These are phyloP conservation scores for Autographa pulchrina DNA, from an alignment of 2,888 invertebrate genomes.

Conservation along the genomic window DNA sequence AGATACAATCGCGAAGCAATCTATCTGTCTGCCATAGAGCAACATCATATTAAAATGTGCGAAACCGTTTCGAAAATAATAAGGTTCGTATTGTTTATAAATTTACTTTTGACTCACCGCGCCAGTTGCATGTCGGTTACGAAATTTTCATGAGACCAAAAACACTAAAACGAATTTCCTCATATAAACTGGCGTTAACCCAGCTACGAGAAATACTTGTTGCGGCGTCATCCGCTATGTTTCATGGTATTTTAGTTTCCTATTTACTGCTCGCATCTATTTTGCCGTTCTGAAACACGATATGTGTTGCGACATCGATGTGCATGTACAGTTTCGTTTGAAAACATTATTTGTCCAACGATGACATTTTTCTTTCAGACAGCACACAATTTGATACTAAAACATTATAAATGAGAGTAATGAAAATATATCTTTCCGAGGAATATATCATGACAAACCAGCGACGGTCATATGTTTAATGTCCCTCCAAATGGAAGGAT, in stretches of 20 bases:
- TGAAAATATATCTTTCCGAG: conserved; percentile 67
- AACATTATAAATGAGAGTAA: conserved; percentile 61
- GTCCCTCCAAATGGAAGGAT: conserved; percentile 54
- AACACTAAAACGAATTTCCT: conserved; percentile 76
- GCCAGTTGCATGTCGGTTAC: conserved; percentile 65
- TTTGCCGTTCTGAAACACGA: conserved; percentile 64
- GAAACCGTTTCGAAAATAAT: conserved; percentile 67
- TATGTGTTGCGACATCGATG: conserved; percentile 52
- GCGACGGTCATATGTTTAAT: conserved; percentile 53
- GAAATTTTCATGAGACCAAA: conserved; percentile 71
- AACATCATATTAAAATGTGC: conserved; percentile 60
- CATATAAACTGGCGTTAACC: conserved; percentile 73
- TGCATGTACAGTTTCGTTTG: conserved; percentile 28
- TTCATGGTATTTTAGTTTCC: conserved; percentile 67
- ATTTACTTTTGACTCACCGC: conserved; percentile 67
- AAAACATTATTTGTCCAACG: conserved; percentile 15
- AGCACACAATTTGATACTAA: conserved; percentile 56
- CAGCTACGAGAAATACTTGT: conserved; percentile 70
- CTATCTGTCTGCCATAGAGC: conserved; percentile 41
- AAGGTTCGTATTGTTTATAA: conserved; percentile 69
- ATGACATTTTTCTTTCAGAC: conserved; percentile 31
- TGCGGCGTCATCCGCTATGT: conserved; percentile 62
- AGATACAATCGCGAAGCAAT: conserved; percentile 33
- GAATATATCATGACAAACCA: conserved; percentile 64
- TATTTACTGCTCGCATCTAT: conserved; percentile 67